Evolutionary conservation across 2,113 vertebrate genomes (phyloP).

Genomic region (Notiomystis cincta): DNA sequence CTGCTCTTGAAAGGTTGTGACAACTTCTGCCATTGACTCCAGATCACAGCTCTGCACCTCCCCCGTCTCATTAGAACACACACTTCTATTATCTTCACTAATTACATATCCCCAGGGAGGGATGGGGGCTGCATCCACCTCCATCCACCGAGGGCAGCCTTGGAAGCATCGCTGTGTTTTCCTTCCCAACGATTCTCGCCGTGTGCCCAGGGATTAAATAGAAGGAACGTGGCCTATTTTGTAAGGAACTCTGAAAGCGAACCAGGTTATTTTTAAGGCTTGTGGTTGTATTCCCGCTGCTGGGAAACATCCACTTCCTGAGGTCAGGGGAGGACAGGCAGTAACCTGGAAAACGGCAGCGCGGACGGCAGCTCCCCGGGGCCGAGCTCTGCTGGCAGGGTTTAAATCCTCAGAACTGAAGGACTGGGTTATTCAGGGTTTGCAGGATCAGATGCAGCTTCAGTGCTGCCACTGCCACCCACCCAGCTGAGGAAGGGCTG

Average conservation of each 20-base stretch:
- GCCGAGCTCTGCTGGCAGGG: neutral
- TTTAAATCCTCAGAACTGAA: neutral
- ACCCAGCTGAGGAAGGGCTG: neutral
- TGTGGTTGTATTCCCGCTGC: neutral
- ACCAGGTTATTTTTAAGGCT: slow-evolving; percentile 52
- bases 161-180: neutral
- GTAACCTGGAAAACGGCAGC: neutral
- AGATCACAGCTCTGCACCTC: neutral
- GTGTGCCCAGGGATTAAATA: neutral
- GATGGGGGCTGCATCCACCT: neutral
- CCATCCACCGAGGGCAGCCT: neutral
- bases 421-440: neutral
- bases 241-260: neutral
- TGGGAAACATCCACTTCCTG: neutral
- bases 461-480: neutral
- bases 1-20: neutral
- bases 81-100: neutral
- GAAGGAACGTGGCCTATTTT: slow-evolving; percentile 20
- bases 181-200: neutral
- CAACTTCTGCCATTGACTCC: neutral
- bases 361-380: rapidly evolving
- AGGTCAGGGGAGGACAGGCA: slow-evolving; percentile 16
- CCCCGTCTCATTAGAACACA: neutral
- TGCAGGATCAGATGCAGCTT: neutral
- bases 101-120: neutral